These are phyloP conservation scores for Clarias macrocephalus DNA, from an alignment of 2,113 vertebrate genomes.

Conservation along the genomic window DNA sequence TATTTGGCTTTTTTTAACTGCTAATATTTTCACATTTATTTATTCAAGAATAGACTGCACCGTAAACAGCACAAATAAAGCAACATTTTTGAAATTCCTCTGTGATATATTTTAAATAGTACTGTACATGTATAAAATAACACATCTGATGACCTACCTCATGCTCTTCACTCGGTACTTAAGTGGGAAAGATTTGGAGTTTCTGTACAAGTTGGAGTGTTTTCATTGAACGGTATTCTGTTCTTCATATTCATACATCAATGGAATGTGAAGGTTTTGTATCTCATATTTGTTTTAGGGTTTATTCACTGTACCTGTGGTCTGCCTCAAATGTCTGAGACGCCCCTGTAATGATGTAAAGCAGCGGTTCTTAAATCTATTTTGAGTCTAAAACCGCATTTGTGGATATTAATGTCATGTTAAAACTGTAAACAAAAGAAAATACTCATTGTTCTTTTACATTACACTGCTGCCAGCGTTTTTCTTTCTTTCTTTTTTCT, in stretches of 20 bases:
- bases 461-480: not conserved
- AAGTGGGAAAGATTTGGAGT: slow-evolving; percentile 21
- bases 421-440: not conserved
- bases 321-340: slow-evolving; percentile 18
- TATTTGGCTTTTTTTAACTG: not conserved
- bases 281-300: not conserved
- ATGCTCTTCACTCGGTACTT: slow-evolving; percentile 64
- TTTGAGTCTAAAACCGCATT: not conserved
- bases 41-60: not conserved
- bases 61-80: not conserved
- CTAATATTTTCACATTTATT: not conserved
- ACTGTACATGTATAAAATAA: not conserved
- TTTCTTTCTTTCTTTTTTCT: not conserved
- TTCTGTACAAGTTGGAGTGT: slow-evolving; percentile 17
- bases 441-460: not conserved
- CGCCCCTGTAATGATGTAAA: not conserved
- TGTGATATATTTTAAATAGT: not conserved
- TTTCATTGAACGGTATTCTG: not conserved
- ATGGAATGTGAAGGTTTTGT: not conserved
- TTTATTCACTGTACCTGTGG: slow-evolving; percentile 26
- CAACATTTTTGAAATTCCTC: not conserved
- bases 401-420: not conserved
- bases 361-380: not conserved
- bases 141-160: slow-evolving; percentile 70
- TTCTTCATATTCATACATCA: not conserved